phyloP scores from a whole-genome alignment of 2,113 vertebrate species.

The Corythaeola cristata region DNA sequence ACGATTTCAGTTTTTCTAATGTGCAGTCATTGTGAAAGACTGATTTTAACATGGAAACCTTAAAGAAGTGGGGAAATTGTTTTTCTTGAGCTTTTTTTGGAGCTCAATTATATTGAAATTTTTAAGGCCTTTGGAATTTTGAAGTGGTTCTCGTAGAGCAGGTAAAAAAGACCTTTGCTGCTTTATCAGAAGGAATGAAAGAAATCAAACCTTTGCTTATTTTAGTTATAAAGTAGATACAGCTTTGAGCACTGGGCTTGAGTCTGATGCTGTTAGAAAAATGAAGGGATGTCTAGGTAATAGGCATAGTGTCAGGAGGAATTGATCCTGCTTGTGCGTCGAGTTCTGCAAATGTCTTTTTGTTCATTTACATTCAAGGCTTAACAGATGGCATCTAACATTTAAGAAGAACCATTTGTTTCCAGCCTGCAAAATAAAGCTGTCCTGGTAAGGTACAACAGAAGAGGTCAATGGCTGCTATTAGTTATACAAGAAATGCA shows the following conservation, averaged over 20 bases:
- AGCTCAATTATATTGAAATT: not conserved
- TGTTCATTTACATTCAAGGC: not conserved
- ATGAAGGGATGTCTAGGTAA: not conserved
- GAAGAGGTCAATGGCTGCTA: not conserved
- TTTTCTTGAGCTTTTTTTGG: not conserved
- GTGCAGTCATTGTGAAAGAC: not conserved
- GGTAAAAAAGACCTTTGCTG: not conserved
- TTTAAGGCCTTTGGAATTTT: not conserved
- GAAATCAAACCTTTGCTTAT: not conserved
- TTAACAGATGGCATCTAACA: not conserved
- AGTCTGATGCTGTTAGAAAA: not conserved
- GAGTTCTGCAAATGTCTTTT: not conserved
- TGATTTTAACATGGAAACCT: not conserved
- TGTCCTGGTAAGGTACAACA: not conserved
- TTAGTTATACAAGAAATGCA: not conserved
- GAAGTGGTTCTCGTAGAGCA: not conserved
- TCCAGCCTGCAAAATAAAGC: not conserved
- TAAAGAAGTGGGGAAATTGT: not conserved
- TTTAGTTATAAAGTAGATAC: not conserved
- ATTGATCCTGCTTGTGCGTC: not conserved
- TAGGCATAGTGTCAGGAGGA: not conserved
- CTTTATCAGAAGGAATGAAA: not conserved
- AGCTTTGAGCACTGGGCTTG: not conserved
- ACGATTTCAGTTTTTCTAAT: constrained; percentile 42
- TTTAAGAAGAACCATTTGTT: not conserved